Conservation (phyloP, 2,113 vertebrate species). For the Uropsilus gracilis region DNA sequence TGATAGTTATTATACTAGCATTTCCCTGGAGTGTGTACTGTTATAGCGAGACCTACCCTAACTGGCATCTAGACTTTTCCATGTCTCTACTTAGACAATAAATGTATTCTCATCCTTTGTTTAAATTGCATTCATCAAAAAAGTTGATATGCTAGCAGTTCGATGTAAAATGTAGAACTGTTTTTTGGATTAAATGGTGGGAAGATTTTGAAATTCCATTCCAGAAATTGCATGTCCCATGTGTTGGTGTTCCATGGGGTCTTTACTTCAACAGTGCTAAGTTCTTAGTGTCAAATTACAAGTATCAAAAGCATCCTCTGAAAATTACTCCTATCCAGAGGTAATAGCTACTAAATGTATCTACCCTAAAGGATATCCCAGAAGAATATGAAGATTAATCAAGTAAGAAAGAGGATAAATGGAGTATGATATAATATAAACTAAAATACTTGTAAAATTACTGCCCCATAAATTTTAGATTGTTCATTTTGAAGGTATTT, state of each 20-base stretch:
- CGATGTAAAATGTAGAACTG: not conserved
- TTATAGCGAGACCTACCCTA: not conserved
- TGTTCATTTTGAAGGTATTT: not conserved
- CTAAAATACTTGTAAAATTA: not conserved
- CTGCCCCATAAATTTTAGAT: not conserved
- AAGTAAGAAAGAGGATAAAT: not conserved
- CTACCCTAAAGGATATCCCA: not conserved
- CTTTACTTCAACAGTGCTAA: not conserved
- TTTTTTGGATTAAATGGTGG: not conserved
- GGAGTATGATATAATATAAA: not conserved
- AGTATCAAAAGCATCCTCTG: not conserved
- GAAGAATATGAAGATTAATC: not conserved
- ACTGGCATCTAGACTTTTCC: not conserved
- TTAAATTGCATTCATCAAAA: not conserved
- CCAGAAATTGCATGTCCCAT: not conserved
- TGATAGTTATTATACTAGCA: not conserved
- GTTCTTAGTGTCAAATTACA: not conserved
- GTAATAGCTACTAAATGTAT: not conserved
- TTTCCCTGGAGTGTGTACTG: not conserved
- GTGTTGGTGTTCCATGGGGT: not conserved
- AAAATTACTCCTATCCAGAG: not conserved
- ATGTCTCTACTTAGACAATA: not conserved
- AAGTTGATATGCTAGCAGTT: not conserved
- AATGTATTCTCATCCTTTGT: not conserved
- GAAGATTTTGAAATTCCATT: not conserved